Base-by-base conservation (phyloP, 2,888 invertebrate species). In the Heteropelma amictum region DNA sequence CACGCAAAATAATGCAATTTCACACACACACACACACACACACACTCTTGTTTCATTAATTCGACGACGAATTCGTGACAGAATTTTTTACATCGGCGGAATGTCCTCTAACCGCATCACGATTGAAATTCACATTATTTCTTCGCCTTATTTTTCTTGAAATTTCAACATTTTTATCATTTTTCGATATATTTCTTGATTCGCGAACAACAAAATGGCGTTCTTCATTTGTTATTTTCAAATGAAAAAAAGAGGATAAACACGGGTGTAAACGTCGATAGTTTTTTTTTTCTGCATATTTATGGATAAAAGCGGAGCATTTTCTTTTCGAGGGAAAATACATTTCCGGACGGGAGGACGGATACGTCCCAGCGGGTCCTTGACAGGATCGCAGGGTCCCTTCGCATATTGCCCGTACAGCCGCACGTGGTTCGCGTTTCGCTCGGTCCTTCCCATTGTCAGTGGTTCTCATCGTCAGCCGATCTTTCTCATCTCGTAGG, bases 341-440 rank as follows among this genome's bases (percentile, higher is more conserved):
- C 49, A 49, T 77, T 72, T 73, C 53, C 76, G 76, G 69, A n/a
- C n/a, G n/a, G n/a, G n/a, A n/a, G n/a, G n/a, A n/a, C 61, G 33
- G 19, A 65, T 35, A 58, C 30, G 49, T 38, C 72, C 30, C 38
- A 40, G 58, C 42, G 47, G 63, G 67, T 75, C 53, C 58, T 56
- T 75, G 74, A 75, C 72, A 78, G 72, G 64, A 69, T 71, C 38
- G 53, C 70, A n/a, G n/a, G n/a, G n/a, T n/a, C 28, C 53, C 64
- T 33, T 4, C 35, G 56, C 21, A 26, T n/a, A 26, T 14, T 6
- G 12, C 6, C 21, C 19, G 12, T 30, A 28, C 17, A 21, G 42
- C 19, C 70, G 63, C 80, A 80, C 76, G 79, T 80, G 81, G 79
- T 79, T 70, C 71, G 68, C 68, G 76, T 65, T 61, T 30, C 67